Evolutionary conservation across 1,140 invertebrate genomes (phyloP).

Genomic region (Euwallacea fornicatus): DNA sequence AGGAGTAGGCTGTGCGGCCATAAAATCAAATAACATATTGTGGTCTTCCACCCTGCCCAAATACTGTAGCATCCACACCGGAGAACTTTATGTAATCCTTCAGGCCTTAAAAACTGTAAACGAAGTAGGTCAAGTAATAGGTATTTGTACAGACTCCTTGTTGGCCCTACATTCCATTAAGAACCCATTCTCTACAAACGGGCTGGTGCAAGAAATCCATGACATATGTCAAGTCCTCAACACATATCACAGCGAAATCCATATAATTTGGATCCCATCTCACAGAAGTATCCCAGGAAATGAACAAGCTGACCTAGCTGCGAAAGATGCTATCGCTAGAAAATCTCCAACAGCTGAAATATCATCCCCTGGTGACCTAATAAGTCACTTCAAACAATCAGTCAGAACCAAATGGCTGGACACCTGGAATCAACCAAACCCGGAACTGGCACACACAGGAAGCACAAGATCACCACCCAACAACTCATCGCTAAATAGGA

Average conservation of each 20-base stretch:
- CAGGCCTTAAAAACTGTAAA: constrained; percentile 8
- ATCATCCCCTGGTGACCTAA: neutral
- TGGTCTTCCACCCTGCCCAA: constrained; percentile 2
- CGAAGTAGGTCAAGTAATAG: neutral
- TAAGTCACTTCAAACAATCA: neutral
- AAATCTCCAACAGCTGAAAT: neutral
- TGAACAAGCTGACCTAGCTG: constrained; percentile 20
- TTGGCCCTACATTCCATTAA: neutral
- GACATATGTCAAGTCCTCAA: constrained; percentile 10
- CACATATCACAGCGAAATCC: neutral
- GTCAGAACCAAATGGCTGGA: neutral
- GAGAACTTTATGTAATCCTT: constrained; percentile 15
- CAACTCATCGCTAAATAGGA: constrained; percentile 5
- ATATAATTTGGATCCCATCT: constrained; percentile 26
- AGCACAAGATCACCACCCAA: neutral
- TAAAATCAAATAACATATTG: neutral
- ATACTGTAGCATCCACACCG: constrained; percentile 16
- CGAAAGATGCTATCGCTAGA: constrained; percentile 9
- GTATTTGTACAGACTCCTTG: constrained; percentile 8
- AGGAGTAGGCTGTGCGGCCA: constrained; percentile 10
- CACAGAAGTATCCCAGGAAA: constrained; percentile 25
- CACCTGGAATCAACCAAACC: neutral
- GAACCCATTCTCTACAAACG: neutral
- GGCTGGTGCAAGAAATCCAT: constrained; percentile 15
- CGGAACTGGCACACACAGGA: too few species aligned